phyloP scores from a whole-genome alignment of 2,888 invertebrate species.

The Copidosoma aretas region DNA sequence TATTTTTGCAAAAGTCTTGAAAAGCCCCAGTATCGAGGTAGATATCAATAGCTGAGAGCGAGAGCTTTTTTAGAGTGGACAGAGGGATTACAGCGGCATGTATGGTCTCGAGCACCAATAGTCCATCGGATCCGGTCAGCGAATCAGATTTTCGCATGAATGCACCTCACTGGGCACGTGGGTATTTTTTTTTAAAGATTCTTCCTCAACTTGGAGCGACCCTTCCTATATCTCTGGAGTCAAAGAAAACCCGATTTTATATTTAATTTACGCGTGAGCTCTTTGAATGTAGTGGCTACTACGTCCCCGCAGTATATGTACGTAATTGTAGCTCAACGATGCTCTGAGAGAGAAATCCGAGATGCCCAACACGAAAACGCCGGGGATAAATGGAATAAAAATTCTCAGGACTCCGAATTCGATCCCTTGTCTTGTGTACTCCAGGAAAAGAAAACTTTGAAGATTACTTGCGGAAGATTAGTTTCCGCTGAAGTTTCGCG shows the following conservation, averaged over 20 bases:
- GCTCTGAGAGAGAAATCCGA: slow-evolving; percentile 4
- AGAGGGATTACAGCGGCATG: too few relatives aligned
- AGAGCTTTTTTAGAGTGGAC: too few relatives aligned
- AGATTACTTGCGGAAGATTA: slow-evolving; percentile 27
- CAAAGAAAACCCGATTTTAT: slow-evolving; percentile 12
- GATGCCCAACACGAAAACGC: background rate
- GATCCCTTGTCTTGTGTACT: too few relatives aligned
- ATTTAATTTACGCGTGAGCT: slow-evolving; percentile 1
- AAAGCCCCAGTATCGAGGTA: too few relatives aligned
- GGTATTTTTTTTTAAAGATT: background rate
- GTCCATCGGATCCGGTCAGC: background rate
- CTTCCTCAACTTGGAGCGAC: background rate
- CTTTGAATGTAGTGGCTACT: background rate
- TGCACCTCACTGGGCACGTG: background rate
- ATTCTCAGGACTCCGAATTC: background rate
- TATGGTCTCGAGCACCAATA: background rate
- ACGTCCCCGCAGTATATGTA: background rate
- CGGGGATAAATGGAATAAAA: background rate
- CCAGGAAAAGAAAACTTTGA: slow-evolving; percentile 17
- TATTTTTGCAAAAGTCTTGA: too few relatives aligned
- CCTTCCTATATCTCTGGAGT: background rate
- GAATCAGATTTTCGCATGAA: background rate
- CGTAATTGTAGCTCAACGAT: too few relatives aligned
- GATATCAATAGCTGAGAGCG: too few relatives aligned
- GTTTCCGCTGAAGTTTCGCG: background rate